phyloP scores from a whole-genome alignment of 2,888 invertebrate species.

The Microctonus hyperodae region DNA sequence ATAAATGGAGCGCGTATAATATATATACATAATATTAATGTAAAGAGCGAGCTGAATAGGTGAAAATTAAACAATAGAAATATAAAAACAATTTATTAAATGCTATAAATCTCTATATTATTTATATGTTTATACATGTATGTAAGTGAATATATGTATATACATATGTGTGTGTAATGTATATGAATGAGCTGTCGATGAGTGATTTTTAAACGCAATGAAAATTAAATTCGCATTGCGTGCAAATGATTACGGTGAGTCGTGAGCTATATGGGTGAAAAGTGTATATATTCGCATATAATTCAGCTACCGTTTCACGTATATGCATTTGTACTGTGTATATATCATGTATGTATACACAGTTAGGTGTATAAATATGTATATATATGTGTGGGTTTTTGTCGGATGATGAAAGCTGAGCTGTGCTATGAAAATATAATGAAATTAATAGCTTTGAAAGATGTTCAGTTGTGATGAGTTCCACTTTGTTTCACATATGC shows the following conservation, averaged over 20 bases:
- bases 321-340: background rate
- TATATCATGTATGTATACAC: background rate
- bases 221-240: constrained; percentile 33
- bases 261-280: constrained; percentile 12
- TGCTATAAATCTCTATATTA: too few species aligned
- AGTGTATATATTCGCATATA: constrained; percentile 15
- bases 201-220: constrained; percentile 25
- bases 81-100: constrained; percentile 11
- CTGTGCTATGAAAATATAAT: constrained; percentile 23
- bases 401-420: constrained; percentile 26
- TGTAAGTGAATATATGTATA: too few species aligned
- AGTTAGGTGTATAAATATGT: constrained; percentile 7
- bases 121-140: background rate
- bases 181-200: constrained; percentile 19
- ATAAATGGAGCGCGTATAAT: background rate
- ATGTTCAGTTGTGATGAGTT: constrained; percentile 15
- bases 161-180: constrained; percentile 5
- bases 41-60: background rate
- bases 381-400: background rate
- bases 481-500: constrained; percentile 15
- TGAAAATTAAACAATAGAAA: background rate
- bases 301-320: constrained; percentile 22
- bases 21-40: background rate
- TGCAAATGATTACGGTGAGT: constrained; percentile 38
- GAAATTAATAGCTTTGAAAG: constrained; percentile 24